Evolutionary conservation across 2,797 vertebrate species (phyloP), one percentile per base, ranked within the genome.

Genomic region (Gymnoscopelus microlampas): DNA sequence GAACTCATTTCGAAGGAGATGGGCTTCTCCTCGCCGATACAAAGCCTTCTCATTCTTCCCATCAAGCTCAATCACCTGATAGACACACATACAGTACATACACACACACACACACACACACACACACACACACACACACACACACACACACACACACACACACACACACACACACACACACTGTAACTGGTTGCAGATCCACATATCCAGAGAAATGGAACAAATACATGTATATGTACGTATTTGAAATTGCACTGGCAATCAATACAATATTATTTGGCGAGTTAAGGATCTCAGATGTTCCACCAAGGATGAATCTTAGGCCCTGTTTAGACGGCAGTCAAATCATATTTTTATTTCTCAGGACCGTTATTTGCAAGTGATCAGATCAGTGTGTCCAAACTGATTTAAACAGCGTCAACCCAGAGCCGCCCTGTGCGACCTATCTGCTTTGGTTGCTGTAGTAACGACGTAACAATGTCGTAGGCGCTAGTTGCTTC

Each of bases 31-130:
- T 0, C 97, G 91, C 8, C 97, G 91, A 86, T 98, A 99, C 79
- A 98, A 85, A 26, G 96, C 97, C 80, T 99, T 99, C 90, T 99
- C 97, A 0, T 97, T 99, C 83, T 84, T 83, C 63, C 93, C 91
- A 71, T 99, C 96, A 4, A 96, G 78, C 56, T 96, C 96, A 14
- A 98, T 92, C 0, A 95, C 97, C 97, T 99, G 73, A 53, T 10
- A 57, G 5, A 61, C n/a, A 58, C 15, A 32, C 7, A 68, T 56
- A 63, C 47, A 44, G 35, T 39, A 14, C 49, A 62, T 39, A n/a
- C n/a, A n/a, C n/a, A n/a, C n/a, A n/a, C n/a, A n/a, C n/a, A 63
- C 5, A 24, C 23, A 71, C 14, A 74, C 12, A 48, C 47, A 19
- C 3, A 63, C 5, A 24, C 23, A 71, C 14, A 74, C 12, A 48